Percentiles rank a stretch among this genome's conserved stretches.
These are phyloP conservation scores for Etheostoma spectabile DNA, from an alignment of 2,113 vertebrate genomes.

Conservation along the genomic window DNA sequence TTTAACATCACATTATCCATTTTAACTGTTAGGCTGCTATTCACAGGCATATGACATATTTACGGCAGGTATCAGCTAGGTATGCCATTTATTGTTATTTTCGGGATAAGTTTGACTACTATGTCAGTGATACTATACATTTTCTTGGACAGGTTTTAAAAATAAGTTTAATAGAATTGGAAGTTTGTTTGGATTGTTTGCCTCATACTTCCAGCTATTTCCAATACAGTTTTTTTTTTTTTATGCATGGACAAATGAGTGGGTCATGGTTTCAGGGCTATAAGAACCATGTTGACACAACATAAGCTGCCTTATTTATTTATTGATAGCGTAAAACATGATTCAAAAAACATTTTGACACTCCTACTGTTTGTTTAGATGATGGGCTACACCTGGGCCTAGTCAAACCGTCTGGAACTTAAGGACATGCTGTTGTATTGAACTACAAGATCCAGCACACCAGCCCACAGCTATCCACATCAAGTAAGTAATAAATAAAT, in stretches of 20 bases:
- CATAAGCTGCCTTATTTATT: neutral
- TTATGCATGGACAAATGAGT: neutral
- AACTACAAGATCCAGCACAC: conserved; percentile 12
- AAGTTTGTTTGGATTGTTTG: neutral
- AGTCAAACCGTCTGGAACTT: conserved; percentile 20
- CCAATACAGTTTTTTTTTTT: neutral
- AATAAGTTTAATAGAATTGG: neutral
- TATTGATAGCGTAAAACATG: too few relatives aligned
- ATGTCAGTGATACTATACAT: neutral
- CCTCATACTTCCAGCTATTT: neutral
- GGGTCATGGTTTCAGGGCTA: neutral
- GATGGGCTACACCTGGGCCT: neutral
- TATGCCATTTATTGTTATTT: neutral
- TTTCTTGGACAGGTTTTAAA: neutral
- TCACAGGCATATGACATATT: too few relatives aligned
- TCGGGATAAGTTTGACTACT: neutral
- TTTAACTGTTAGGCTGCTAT: neutral
- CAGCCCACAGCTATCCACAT: conserved; percentile 26
- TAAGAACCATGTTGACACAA: neutral
- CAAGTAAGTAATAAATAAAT: conserved; percentile 17
- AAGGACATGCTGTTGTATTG: conserved; percentile 26
- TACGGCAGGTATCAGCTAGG: neutral
- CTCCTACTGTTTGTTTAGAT: neutral
- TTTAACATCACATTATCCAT: neutral
- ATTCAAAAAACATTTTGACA: too few relatives aligned